These are phyloP conservation scores for Plestiodon gilberti DNA, from an alignment of 2,113 vertebrate species.

Conservation along the genomic window DNA sequence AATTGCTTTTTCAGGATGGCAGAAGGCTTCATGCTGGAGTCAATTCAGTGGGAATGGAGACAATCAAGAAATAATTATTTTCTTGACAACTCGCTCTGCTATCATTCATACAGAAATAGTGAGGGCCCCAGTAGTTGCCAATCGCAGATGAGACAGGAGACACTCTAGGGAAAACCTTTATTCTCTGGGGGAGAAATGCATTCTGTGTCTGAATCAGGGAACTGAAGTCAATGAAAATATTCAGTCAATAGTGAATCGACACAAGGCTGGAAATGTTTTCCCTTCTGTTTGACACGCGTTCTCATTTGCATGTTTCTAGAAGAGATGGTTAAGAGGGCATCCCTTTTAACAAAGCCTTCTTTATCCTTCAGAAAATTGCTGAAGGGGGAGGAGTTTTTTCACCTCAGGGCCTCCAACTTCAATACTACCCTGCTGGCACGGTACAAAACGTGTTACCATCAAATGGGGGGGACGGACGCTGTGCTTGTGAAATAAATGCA, in stretches of 20 bases:
- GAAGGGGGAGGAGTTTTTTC: neutral
- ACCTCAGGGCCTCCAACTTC: neutral
- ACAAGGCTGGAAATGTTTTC: slow-evolving; percentile 7
- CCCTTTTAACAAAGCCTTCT: neutral
- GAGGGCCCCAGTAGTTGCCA: neutral
- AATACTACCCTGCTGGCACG: neutral
- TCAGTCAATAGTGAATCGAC: slow-evolving; percentile 13
- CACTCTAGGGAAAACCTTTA: neutral
- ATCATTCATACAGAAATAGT: slow-evolving; percentile 39
- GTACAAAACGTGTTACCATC: neutral
- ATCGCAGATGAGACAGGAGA: neutral
- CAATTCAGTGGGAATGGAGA: slow-evolving; percentile 57
- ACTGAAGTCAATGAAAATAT: slow-evolving; percentile 15
- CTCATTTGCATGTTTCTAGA: slow-evolving; percentile 18
- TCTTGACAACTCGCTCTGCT: slow-evolving; percentile 50
- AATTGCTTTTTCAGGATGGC: slow-evolving; percentile 45
- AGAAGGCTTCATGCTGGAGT: slow-evolving; percentile 55
- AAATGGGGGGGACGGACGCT: neutral
- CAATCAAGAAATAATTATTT: slow-evolving; percentile 59
- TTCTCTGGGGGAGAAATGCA: neutral
- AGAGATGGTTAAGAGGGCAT: neutral
- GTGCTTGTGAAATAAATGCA: slow-evolving; percentile 1
- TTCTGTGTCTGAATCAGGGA: slow-evolving; percentile 6
- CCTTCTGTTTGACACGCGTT: slow-evolving; percentile 12
- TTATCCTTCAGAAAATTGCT: slow-evolving; percentile 17